Evolutionary conservation across 2,888 invertebrate genomes (phyloP).

Genomic region (Callyntrura guangdongensis): DNA sequence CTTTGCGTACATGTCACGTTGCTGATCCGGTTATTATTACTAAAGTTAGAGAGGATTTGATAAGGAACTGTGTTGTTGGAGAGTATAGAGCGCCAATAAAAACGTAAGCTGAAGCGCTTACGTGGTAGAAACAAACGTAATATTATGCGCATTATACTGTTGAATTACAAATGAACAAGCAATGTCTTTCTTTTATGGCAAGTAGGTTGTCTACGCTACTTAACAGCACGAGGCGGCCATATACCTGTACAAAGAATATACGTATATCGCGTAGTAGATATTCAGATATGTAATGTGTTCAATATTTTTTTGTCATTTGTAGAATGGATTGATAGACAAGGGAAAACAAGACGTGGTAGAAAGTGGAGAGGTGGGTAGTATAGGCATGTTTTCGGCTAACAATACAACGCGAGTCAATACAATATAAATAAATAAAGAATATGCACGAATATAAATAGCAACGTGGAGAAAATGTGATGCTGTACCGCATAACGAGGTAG

Average conservation of each 20-base stretch:
- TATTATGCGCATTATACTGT: not conserved
- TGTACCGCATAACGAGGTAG: not conserved
- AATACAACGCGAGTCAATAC: not conserved
- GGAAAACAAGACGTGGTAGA: not conserved
- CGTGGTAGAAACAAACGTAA: no score
- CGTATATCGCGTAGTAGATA: no score
- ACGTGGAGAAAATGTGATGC: not conserved
- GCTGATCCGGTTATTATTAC: no score
- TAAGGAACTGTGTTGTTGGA: no score
- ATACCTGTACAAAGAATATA: no score
- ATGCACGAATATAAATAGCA: not conserved
- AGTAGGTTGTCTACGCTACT: conserved; percentile 21
- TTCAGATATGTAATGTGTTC: no score
- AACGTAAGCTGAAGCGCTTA: not conserved
- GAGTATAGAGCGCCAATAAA: not conserved
- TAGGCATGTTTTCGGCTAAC: not conserved
- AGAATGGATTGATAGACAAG: conserved; percentile 12
- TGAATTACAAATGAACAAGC: not conserved
- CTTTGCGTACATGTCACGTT: no score
- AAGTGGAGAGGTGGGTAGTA: not conserved
- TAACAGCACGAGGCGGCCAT: not conserved
- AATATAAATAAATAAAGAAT: not conserved
- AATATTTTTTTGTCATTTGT: no score
- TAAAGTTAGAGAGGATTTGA: no score
- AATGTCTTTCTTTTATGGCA: not conserved